A percentile compares a stretch with the other conserved stretches of the same genome.
These are phyloP conservation scores for Yponomeuta sedellus DNA, from an alignment of 2,888 invertebrate genomes.

Conservation along the genomic window DNA sequence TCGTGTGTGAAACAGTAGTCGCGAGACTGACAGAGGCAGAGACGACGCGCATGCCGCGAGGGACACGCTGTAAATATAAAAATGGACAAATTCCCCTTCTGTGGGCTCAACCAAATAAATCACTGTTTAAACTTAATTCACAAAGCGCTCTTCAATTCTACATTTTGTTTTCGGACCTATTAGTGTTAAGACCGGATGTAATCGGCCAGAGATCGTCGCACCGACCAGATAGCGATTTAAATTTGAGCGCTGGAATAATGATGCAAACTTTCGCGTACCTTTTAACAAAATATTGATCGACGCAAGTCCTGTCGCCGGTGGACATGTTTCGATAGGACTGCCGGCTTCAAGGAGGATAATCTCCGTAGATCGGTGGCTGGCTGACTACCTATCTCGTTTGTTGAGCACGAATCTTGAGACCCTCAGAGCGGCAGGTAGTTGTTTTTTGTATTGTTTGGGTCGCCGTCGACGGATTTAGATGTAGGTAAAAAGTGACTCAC, in stretches of 20 bases:
- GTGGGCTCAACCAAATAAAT: slow-evolving; percentile 69
- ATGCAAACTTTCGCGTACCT: slow-evolving; percentile 56
- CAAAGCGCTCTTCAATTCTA: slow-evolving; percentile 43
- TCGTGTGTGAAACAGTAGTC: slow-evolving; percentile 70
- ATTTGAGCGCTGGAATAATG: slow-evolving; percentile 52
- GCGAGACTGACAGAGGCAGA: slow-evolving; percentile 68
- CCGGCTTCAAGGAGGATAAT: slow-evolving; percentile 11
- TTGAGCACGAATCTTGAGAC: slow-evolving; percentile 41
- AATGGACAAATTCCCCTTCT: slow-evolving; percentile 75
- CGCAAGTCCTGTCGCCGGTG: slow-evolving; percentile 45
- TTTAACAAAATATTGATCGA: slow-evolving; percentile 69
- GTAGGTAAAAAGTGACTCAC: slow-evolving; percentile 36
- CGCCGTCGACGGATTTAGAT: slow-evolving; percentile 31
- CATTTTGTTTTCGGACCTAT: slow-evolving; percentile 39
- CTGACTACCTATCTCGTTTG: slow-evolving; percentile 37
- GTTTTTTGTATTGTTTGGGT: slow-evolving; percentile 62
- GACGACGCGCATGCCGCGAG: slow-evolving; percentile 73
- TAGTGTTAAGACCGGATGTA: slow-evolving; percentile 32
- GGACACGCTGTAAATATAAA: slow-evolving; percentile 74
- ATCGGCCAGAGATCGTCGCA: slow-evolving; percentile 25
- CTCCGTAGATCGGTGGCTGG: slow-evolving; percentile 43
- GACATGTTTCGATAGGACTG: slow-evolving; percentile 52
- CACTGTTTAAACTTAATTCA: slow-evolving; percentile 51
- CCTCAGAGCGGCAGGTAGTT: slow-evolving; percentile 60
- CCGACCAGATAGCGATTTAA: slow-evolving; percentile 37